Evolutionary conservation across 2,797 vertebrate species (phyloP), one percentile per base, ranked within the genome.

Genomic region (Amniataba percoides): DNA sequence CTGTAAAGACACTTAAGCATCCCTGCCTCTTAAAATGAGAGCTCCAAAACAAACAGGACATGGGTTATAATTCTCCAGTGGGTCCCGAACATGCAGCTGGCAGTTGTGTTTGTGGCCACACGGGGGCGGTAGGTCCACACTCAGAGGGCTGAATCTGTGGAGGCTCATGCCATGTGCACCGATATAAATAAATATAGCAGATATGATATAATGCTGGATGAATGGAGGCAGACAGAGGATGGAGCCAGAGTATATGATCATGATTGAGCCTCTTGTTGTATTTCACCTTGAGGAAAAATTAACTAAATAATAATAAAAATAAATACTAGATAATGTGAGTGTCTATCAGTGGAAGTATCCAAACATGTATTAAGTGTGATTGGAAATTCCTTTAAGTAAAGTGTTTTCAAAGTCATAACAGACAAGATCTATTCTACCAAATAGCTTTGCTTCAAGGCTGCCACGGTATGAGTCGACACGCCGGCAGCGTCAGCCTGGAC

Each of bases 41-140:
- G 15, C n/a, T 10, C 12, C 21, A 27, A 5, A 1, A 23, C 21
- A 27, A 0, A 19, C 18, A 40, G 0, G 34, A 23, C 21, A n/a
- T 51, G 11, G 18, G n/a, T 36, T 58, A 52, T 12, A 7, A 45
- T 39, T 48, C 48, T 65, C 53, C 34, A 21, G n/a, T 10, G 40
- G 57, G 18, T 36, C 45, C 53, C 21, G 4, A 11, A 18, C 43
- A 14, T 25, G 58, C 3, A 23, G 1, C 2, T 3, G 0, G 56
- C 23, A 69, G 64, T 85, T 76, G 0, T 43, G 21, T 18, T 14
- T 61, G 18, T 21, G 21, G 31, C 86, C 92, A 89, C 89, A 66
- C 14, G 91, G 43, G 58, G 90, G 92, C 79, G 71, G 45, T 79
- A 89, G 27, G 16, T 56, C 75, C 88, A 18, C 45, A 60, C 31